Evolutionary conservation across 2,113 vertebrate species (phyloP), one percentile per base, ranked within the genome.

Genomic region (Thermophis baileyi): DNA sequence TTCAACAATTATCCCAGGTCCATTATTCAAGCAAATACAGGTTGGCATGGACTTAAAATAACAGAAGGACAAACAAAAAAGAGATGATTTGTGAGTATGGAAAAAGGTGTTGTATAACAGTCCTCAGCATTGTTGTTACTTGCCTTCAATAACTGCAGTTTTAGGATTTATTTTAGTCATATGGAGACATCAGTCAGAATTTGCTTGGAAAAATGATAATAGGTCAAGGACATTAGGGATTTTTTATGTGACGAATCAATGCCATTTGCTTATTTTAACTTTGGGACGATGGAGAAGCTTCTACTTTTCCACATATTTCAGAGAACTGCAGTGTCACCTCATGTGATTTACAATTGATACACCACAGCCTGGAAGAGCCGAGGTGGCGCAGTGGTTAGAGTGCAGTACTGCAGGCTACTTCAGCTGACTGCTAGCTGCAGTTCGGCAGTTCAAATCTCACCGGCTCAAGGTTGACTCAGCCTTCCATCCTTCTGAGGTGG

Each of bases 1-100:
- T 60, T 53, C 81, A 85, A 74, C 47, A 95, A 95, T 47, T 27
- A 87, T 87, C 27, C 16, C 86, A 87, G 25, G 27, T 87, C 10
- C 30, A 30, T 87, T 81, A 81, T 50, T 27, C 12, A 87, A 51
- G 6, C 86, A 30, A 51, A n/a, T 51, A 50, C 2, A 50, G 25
- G 3, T 87, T 30, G 25, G 46, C 85, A 49, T 87, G 85, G 10
- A 27, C 27, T 46, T 25, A 46, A 87, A 87, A 87, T 49, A 3
- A 40, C 86, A 25, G 1, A 87, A 87, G 27, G 27, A 49, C 46
- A 47, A 87, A 30, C 85, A 49, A 7, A 50, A 87, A 35, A 74
- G n/a, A 81, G 35, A 81, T 81, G 6, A 40, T 81, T 81, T 81
- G n/a, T 40, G 69, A 81, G 69, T 40, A 81, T 81, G 69, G 69